These are phyloP conservation scores for Marmota monax DNA, from an alignment of 2,113 vertebrate species.

Conservation along the genomic window DNA sequence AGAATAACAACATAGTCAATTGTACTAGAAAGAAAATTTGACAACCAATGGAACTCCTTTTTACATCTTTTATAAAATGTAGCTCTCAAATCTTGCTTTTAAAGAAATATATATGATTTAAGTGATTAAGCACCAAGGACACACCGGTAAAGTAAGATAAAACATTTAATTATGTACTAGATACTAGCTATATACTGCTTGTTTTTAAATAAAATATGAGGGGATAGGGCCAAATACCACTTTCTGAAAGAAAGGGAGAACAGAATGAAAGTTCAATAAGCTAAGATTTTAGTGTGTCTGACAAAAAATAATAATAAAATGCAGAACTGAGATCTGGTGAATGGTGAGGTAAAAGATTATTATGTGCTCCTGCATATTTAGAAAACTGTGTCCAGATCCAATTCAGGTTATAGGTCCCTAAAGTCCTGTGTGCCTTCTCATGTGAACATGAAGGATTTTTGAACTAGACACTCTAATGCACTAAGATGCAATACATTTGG, in stretches of 20 bases:
- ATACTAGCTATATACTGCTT: constrained; percentile 15
- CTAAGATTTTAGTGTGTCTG: constrained; percentile 58
- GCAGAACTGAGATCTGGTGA: constrained; percentile 34
- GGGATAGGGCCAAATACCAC: constrained; percentile 24
- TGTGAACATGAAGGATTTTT: constrained; percentile 3
- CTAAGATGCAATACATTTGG: constrained; percentile 37
- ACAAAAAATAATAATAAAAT: neutral
- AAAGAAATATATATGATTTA: constrained; percentile 40
- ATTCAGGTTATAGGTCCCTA: neutral
- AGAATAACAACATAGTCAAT: neutral
- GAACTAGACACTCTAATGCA: neutral
- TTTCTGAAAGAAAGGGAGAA: constrained; percentile 56
- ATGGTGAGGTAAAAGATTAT: constrained; percentile 25
- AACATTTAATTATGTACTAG: neutral
- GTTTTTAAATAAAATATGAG: constrained; percentile 71
- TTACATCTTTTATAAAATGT: neutral
- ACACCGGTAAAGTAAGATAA: neutral
- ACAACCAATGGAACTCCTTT: neutral
- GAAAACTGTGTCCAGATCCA: constrained; percentile 47
- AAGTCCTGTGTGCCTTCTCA: constrained; percentile 16
- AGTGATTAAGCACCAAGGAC: neutral
- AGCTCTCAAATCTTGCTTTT: constrained; percentile 3
- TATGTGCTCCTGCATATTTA: constrained; percentile 1
- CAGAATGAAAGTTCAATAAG: constrained; percentile 60
- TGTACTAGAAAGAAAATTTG: neutral